Evolutionary conservation across 2,888 invertebrate genomes (phyloP).

Genomic region (Acheta domesticus): DNA sequence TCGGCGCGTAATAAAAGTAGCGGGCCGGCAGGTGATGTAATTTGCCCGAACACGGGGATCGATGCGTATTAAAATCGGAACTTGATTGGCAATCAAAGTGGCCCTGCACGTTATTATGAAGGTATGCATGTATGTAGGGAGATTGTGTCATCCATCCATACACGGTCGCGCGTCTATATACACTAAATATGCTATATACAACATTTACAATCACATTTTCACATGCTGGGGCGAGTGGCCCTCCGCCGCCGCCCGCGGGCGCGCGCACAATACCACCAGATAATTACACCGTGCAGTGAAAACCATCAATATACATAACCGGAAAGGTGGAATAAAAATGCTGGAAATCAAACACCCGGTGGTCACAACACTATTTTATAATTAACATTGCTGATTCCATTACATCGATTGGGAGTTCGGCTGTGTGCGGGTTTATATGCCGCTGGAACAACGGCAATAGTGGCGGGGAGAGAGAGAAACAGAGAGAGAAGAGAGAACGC

Average conservation of each 20-base stretch:
- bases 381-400: constrained; percentile 37
- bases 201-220: constrained; percentile 36
- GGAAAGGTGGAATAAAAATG: constrained; percentile 35
- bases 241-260: background rate
- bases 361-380: constrained; percentile 37
- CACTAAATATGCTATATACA: constrained; percentile 19
- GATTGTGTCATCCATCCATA: constrained; percentile 32
- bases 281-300: constrained; percentile 34
- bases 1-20: constrained; percentile 19
- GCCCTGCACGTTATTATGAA: constrained; percentile 37
- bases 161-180: background rate
- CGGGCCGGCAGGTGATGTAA: constrained; percentile 26
- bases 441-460: constrained; percentile 32
- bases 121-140: constrained; percentile 34
- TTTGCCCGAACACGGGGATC: constrained; percentile 30
- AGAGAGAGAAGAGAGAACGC: background rate
- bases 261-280: constrained; percentile 32
- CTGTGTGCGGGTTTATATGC: constrained; percentile 33
- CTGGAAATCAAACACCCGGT: constrained; percentile 37
- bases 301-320: constrained; percentile 31
- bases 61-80: constrained; percentile 37
- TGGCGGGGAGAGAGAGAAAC: background rate
- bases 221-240: constrained; percentile 24
- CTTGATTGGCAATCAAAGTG: constrained; percentile 38
- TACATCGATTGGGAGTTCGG: constrained; percentile 35